A percentile compares a stretch with the other conserved stretches of the same genome.
phyloP scores from a whole-genome alignment of 2,113 vertebrate genomes.

The Tenebrosternarchus preto region DNA sequence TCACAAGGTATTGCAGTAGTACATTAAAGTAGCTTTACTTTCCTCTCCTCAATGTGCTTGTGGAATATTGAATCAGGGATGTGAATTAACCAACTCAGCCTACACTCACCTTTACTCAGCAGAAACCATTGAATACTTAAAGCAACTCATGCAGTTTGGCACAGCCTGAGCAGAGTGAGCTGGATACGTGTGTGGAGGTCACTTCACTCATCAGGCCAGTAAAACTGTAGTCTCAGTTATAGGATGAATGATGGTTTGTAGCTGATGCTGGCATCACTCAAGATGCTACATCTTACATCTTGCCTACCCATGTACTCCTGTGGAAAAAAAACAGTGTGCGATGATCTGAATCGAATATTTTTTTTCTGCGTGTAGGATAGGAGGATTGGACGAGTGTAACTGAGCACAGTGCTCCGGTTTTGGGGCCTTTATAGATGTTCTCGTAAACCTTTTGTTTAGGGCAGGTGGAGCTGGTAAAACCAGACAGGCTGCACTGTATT shows the following conservation, averaged over 20 bases:
- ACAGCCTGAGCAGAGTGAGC: slow-evolving; percentile 15
- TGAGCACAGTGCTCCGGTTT: not conserved
- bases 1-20: not conserved
- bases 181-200: slow-evolving; percentile 41
- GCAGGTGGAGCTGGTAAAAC: not conserved
- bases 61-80: not conserved
- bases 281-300: slow-evolving; percentile 55
- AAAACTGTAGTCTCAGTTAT: slow-evolving; percentile 46
- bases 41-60: too few species aligned
- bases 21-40: not conserved
- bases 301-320: slow-evolving; percentile 41
- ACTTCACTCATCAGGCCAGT: slow-evolving; percentile 3
- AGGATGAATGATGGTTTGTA: slow-evolving; percentile 50
- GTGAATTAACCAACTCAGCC: not conserved
- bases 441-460: not conserved
- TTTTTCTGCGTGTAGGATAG: not conserved
- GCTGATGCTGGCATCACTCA: slow-evolving; percentile 43
- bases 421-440: not conserved
- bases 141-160: not conserved
- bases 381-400: not conserved
- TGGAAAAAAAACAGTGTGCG: slow-evolving; percentile 37
- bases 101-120: not conserved
- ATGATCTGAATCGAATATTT: slow-evolving; percentile 10
- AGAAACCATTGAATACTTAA: slow-evolving; percentile 1
- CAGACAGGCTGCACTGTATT: not conserved